A percentile compares a stretch with the other conserved stretches of the same genome.
Conservation (phyloP, 2,888 invertebrate genomes). For the Acleris cristana region DNA sequence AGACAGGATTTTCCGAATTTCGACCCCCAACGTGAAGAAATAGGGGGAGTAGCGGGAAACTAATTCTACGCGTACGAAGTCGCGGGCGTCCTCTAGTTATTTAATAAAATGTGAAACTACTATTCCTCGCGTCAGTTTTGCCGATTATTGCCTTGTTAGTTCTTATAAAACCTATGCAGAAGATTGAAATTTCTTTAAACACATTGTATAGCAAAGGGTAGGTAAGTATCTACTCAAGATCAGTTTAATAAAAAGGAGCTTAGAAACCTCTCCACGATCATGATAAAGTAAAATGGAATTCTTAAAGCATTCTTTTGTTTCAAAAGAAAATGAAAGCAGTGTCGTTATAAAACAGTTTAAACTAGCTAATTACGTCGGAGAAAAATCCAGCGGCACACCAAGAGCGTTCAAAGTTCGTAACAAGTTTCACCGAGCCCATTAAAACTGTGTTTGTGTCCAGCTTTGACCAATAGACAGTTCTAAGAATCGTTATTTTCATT, state of each 20-base stretch:
- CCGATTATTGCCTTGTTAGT: too few species aligned
- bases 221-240: too few species aligned
- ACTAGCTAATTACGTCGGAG: slow-evolving; percentile 62
- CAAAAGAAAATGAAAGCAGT: slow-evolving; percentile 57
- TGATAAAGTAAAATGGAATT: slow-evolving; percentile 53
- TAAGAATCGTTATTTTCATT: background rate
- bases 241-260: slow-evolving; percentile 1
- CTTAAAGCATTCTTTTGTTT: slow-evolving; percentile 56
- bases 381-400: slow-evolving; percentile 52
- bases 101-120: too few species aligned
- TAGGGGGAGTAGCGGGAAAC: too few species aligned
- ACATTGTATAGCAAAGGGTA: too few species aligned
- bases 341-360: slow-evolving; percentile 60
- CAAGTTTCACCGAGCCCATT: slow-evolving; percentile 57
- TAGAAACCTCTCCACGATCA: slow-evolving; percentile 44
- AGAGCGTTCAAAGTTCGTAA: slow-evolving; percentile 52
- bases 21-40: too few species aligned
- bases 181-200: too few species aligned
- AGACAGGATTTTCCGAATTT: too few species aligned
- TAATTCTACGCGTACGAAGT: too few species aligned
- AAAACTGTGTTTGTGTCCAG: slow-evolving; percentile 47
- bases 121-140: too few species aligned
- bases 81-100: too few species aligned
- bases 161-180: too few species aligned
- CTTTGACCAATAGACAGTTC: slow-evolving; percentile 20